Percentiles rank a stretch among this genome's conserved stretches.
phyloP scores from a whole-genome alignment of 2,888 invertebrate genomes.

The Phania funesta region DNA sequence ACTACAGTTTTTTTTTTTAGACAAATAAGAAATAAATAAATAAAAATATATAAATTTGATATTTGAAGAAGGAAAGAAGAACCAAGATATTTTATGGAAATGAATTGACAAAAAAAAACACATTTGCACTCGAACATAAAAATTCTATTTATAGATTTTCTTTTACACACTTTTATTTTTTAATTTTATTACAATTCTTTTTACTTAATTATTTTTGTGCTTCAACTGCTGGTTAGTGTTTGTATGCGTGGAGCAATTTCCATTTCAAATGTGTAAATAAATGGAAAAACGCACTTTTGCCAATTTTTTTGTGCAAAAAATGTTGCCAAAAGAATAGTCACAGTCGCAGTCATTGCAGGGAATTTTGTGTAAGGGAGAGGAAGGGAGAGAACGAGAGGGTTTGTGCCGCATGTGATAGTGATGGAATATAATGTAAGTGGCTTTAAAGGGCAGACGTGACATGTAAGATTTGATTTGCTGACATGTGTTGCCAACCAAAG shows the following conservation, averaged over 20 bases:
- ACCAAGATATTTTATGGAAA: constrained; percentile 41
- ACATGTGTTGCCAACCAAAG: no score
- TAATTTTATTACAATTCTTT: constrained; percentile 1
- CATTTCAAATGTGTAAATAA: constrained; percentile 63
- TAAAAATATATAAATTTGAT: constrained; percentile 17
- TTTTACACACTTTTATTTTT: neutral
- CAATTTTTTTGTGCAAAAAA: constrained; percentile 31
- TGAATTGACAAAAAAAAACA: constrained; percentile 25
- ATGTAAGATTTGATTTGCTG: constrained; percentile 2
- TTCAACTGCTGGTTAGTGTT: neutral
- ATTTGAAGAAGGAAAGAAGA: constrained; percentile 25
- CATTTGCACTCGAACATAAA: constrained; percentile 34
- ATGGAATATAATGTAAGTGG: constrained; percentile 25
- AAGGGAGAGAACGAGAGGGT: neutral
- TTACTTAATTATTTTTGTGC: constrained; percentile 13
- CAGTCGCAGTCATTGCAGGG: neutral
- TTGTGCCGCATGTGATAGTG: constrained; percentile 33
- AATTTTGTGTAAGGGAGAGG: neutral
- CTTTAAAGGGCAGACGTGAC: constrained; percentile 36
- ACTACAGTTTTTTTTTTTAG: constrained; percentile 44
- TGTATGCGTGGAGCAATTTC: constrained; percentile 25
- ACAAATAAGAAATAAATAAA: neutral
- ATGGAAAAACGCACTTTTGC: constrained; percentile 61
- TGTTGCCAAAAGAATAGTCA: constrained; percentile 32
- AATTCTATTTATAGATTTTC: constrained; percentile 63